Evolutionary conservation across 53 echinoderm and acorn worm genomes (phyloP).

Genomic region (Crossaster papposus): DNA sequence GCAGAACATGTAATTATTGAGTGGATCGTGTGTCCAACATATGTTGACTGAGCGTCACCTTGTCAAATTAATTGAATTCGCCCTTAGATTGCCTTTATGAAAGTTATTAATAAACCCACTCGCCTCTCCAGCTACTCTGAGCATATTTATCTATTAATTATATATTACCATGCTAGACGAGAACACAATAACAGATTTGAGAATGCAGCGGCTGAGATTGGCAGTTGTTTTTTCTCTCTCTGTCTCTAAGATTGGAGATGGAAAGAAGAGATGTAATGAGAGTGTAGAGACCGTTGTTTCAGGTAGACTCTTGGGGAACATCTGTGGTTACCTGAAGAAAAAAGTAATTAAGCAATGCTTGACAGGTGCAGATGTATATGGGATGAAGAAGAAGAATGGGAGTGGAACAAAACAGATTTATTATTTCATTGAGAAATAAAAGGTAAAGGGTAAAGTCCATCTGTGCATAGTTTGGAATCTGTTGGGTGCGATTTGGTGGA

Average conservation of each 20-base stretch:
- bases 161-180: background rate
- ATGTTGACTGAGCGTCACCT: conserved; percentile 29
- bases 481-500: too few species aligned
- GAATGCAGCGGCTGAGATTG: background rate
- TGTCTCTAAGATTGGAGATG: conserved; percentile 2
- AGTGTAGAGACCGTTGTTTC: background rate
- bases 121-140: background rate
- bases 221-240: background rate
- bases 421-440: background rate
- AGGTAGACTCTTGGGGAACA: background rate
- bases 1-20: conserved; percentile 21
- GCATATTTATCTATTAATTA: conserved; percentile 13
- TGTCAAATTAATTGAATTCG: conserved; percentile 42
- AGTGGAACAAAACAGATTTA: background rate
- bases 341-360: conserved; percentile 22
- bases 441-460: background rate
- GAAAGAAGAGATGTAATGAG: background rate
- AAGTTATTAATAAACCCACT: conserved; percentile 28
- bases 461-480: background rate
- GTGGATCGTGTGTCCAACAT: conserved; percentile 32
- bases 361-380: conserved; percentile 20
- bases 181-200: background rate
- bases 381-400: background rate
- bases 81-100: conserved; percentile 15
- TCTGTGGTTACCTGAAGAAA: background rate